Evolutionary conservation across 1,140 invertebrate genomes (phyloP).

Genomic region (Penaeus chinensis): DNA sequence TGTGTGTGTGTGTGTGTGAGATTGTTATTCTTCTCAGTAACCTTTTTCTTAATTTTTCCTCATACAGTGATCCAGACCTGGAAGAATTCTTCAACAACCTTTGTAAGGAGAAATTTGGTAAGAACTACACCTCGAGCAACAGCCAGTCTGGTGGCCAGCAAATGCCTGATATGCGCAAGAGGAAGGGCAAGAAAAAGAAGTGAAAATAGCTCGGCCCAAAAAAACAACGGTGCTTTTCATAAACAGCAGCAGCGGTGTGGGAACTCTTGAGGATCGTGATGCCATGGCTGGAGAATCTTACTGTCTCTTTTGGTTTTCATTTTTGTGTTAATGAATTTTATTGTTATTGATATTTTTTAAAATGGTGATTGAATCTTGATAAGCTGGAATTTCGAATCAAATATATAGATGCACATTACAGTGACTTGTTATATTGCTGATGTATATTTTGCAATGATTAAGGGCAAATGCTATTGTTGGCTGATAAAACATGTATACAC

Average conservation of each 20-base stretch:
- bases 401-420: no score
- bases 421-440: no score
- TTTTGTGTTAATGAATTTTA: no score
- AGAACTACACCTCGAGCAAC: slow-evolving; percentile 61
- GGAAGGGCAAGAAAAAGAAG: slow-evolving; percentile 65
- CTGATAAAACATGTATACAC: no score
- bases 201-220: slow-evolving; percentile 10
- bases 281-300: neutral
- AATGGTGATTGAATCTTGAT: no score
- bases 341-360: no score
- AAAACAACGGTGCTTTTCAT: slow-evolving; percentile 18
- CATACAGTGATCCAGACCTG: slow-evolving; percentile 73
- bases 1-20: no score
- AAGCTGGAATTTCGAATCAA: no score
- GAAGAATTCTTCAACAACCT: slow-evolving; percentile 76
- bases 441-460: no score
- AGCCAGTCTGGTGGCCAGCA: slow-evolving; percentile 66
- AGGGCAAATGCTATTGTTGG: no score
- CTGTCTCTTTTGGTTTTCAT: no score
- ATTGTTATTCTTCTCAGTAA: no score
- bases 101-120: slow-evolving; percentile 69
- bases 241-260: slow-evolving; percentile 18
- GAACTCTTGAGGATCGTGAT: neutral
- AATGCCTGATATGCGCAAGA: slow-evolving; percentile 65
- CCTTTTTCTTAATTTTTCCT: slow-evolving; percentile 34